Percentiles rank a stretch among this genome's conserved stretches.
Conservation (phyloP, 2,797 vertebrate species). For the Psittacula derbiana region DNA sequence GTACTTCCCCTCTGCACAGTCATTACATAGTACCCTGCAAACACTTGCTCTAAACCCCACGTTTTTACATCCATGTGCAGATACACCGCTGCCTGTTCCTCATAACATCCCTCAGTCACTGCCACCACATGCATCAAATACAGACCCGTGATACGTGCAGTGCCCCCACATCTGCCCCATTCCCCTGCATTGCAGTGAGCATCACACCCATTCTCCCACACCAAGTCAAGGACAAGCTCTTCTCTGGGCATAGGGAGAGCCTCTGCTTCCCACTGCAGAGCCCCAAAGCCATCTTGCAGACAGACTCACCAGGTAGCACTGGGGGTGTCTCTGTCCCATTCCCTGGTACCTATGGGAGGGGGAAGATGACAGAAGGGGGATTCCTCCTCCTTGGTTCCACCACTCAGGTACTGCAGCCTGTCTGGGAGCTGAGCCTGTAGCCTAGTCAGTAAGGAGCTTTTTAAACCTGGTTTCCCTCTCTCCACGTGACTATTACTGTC, state of each 20-base stretch:
- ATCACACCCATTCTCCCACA: not conserved
- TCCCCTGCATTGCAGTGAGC: not conserved
- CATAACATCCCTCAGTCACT: not conserved
- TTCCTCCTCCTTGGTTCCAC: not conserved
- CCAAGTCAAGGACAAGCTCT: not conserved
- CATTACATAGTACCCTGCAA: not conserved
- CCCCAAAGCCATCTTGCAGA: not conserved
- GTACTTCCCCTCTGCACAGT: not conserved
- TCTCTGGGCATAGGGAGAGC: not conserved
- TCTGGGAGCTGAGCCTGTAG: slow-evolving; percentile 72
- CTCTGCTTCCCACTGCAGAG: not conserved
- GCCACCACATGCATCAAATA: not conserved
- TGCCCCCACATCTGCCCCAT: not conserved
- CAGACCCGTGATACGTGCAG: accelerated
- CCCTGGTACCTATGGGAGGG: not conserved
- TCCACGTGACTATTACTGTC: slow-evolving; percentile 82
- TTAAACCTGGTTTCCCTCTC: slow-evolving; percentile 78
- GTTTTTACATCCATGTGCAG: accelerated
- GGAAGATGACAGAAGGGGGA: not conserved
- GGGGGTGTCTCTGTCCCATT: slow-evolving; percentile 40
- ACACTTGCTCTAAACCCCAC: not conserved
- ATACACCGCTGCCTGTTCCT: not conserved
- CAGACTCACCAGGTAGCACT: slow-evolving; percentile 51
- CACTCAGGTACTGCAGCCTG: slow-evolving; percentile 68
- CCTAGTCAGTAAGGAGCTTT: slow-evolving; percentile 77